phyloP scores from a whole-genome alignment of 2,113 vertebrate species.

The Stomatorhinus ivindoensis region DNA sequence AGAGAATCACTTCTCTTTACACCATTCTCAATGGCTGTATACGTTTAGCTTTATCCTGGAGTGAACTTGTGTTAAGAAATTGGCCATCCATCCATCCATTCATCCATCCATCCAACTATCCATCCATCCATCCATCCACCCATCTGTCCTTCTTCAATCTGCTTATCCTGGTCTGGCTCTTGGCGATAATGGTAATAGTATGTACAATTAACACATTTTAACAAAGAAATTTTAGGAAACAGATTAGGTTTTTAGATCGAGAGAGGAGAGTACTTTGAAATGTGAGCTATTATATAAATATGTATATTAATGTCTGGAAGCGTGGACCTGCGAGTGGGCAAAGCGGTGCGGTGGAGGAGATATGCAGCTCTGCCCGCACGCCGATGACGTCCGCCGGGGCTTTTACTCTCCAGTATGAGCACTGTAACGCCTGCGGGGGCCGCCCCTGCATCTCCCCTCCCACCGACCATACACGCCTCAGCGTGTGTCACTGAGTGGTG shows the following conservation, averaged over 20 bases:
- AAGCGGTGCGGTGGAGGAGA: neutral
- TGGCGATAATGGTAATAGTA: neutral
- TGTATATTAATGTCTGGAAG: neutral
- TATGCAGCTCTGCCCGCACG: neutral
- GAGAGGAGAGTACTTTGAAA: neutral
- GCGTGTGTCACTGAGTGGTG: neutral
- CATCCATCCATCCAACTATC: too few relatives aligned
- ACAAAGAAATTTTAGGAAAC: neutral
- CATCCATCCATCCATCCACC: neutral
- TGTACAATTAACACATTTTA: neutral
- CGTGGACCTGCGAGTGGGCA: neutral
- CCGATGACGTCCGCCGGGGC: neutral
- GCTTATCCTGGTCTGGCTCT: neutral
- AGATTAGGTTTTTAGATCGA: neutral
- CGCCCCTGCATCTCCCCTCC: too few relatives aligned
- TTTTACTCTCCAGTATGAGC: neutral
- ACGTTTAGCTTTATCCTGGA: neutral
- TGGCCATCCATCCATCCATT: neutral
- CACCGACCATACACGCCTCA: neutral
- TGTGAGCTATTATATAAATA: neutral
- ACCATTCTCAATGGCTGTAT: neutral
- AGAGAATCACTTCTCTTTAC: neutral
- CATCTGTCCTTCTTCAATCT: neutral
- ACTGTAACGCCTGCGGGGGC: too few relatives aligned
- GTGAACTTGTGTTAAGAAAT: neutral